Percentiles rank a stretch among this genome's conserved stretches.
Conservation (phyloP, 2,888 invertebrate genomes). For the Chydorus sphaericus region DNA sequence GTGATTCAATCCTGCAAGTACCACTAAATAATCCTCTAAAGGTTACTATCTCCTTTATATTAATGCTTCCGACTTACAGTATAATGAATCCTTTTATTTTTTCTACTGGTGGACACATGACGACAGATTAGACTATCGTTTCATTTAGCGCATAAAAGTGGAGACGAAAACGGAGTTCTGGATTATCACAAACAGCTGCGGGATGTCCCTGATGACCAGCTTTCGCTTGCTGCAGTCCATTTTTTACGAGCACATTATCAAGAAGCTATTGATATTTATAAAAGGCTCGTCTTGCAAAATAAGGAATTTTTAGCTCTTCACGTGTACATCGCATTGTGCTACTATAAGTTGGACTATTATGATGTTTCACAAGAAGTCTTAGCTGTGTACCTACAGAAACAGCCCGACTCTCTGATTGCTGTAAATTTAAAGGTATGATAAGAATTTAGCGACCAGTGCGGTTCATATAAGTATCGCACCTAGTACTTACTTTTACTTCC, state of each 20-base stretch:
- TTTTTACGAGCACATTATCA: conserved; percentile 92
- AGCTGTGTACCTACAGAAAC: conserved; percentile 77
- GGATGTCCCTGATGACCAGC: conserved; percentile 83
- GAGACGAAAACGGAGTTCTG: conserved; percentile 71
- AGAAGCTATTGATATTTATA: conserved; percentile 97
- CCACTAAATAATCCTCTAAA: neutral
- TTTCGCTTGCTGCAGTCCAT: conserved; percentile 89
- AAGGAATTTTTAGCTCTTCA: conserved; percentile 40
- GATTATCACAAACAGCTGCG: conserved; percentile 68
- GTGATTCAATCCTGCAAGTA: conserved; percentile 32
- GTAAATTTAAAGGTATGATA: conserved; percentile 88
- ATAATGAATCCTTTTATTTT: conserved; percentile 42
- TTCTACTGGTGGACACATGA: neutral
- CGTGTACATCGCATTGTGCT: conserved; percentile 75
- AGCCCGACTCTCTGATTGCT: conserved; percentile 86
- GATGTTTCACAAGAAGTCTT: conserved; percentile 97
- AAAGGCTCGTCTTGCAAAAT: conserved; percentile 76
- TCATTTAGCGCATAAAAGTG: conserved; percentile 84
- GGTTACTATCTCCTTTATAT: neutral
- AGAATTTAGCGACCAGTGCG: no score
- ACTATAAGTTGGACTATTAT: conserved; percentile 96
- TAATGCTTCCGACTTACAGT: conserved; percentile 41
- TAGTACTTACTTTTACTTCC: no score
- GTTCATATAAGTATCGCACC: no score
- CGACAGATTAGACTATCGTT: conserved; percentile 58